Evolutionary conservation across 1,140 invertebrate species (phyloP), one percentile per base, ranked within the genome.

Genomic region (Eueides isabella): DNA sequence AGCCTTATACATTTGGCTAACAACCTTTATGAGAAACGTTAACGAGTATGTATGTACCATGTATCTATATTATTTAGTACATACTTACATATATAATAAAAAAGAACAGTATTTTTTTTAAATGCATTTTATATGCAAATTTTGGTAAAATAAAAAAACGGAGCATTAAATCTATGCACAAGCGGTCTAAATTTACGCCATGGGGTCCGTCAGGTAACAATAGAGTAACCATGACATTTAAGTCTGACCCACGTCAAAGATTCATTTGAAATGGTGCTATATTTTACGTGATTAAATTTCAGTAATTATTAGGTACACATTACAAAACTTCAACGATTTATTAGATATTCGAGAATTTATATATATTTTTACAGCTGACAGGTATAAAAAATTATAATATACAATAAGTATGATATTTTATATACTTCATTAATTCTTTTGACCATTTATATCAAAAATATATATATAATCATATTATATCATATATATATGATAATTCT

Each of bases 141-240:
- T 67, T 72, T 67, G 29, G 65, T 48, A 33, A 72, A 41, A 31
- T 68, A n/a, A 16, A 68, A 73, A 73, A 71, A 87, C 81, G 74
- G 81, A 81, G 79, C 81, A 79, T 83, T 79, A 78, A 76, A 67
- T 75, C 72, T 72, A 75, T 70, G 75, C 65, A 66, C 65, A 73
- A 73, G 64, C 64, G 76, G 63, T 61, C 74, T 71, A 67, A 75
- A 63, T 80, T 76, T 74, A 64, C 70, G 74, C 62, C 76, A 77
- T 84, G 75, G 88, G 86, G 87, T 85, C 82, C 77, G 81, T 89
- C 87, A 89, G 86, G 88, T 90, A 90, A 83, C 64, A 41, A 66
- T 81, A 82, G 65, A 61, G 82, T 86, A 66, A 75, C 85, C 75
- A 83, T 72, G 62, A 55, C n/a, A 71, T 23, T 55, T 55, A 55